Evolutionary conservation across 2,113 vertebrate genomes (phyloP), one percentile per base, ranked within the genome.

Genomic region (Cavia aperea): DNA sequence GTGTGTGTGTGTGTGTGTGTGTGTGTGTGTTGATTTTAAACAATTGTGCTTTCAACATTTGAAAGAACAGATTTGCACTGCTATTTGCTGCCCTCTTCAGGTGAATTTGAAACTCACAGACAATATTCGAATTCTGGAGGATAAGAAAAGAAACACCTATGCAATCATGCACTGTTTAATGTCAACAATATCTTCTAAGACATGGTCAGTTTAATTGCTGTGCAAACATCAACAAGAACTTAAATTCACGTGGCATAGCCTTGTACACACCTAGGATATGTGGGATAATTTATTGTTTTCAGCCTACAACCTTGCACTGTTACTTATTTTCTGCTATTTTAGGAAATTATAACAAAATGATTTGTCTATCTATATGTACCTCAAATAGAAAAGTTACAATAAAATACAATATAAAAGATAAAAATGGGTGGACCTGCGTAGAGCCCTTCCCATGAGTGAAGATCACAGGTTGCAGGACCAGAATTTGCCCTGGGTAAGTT

Each of bases 51-150:
- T 58, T 23, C 58, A 43, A 5, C 39, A 26, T 31, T 4, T 56
- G 31, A 68, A 81, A 16, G 36, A 78, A 51, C 46, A 16, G 2
- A 39, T 66, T 70, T 93, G 29, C 11, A 51, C 63, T 95, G 26
- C 63, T 77, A n/a, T 95, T 94, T 97, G 93, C 95, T 93, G 95
- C 96, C 96, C 93, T 91, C 96, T 95, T 46, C 68, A 85, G 96
- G 91, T 15, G 7, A 90, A 89, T 70, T 49, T 92, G 39, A 93
- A 84, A 73, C 18, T 93, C 65, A 91, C 77, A 90, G 36, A 39
- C 33, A 85, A 84, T 21, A 60, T 4, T 66, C 16, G 11, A 90
- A 82, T 79, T 92, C 21, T 43, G 12, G 11, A 9, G 12, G 23
- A 33, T 29, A 49, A 31, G 9, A 11, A 63, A 33, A 91, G 5